Evolutionary conservation across 2,113 vertebrate genomes (phyloP), one percentile per base, ranked within the genome.

Genomic region (Gavialis gangeticus): DNA sequence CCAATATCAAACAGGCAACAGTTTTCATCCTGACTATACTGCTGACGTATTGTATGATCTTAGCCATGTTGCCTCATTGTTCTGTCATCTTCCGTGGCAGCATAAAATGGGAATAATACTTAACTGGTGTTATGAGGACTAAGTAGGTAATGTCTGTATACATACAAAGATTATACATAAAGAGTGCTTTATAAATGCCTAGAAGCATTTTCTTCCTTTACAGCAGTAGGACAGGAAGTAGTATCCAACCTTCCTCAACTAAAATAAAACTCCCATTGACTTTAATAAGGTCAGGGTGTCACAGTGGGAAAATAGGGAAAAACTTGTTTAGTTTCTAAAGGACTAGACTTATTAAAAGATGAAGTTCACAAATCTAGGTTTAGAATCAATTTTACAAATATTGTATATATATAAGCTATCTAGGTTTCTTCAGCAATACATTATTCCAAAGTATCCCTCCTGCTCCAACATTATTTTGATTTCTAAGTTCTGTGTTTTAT

Each of bases 1-100:
- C 88, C 93, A 80, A 84, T 84, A 91, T 94, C 81, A 91, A 91
- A 96, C 62, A 37, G 66, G 77, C 75, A 0, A 5, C 64, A 91
- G 84, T 89, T 91, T 60, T 75, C 63, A 86, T 88, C 89, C 75
- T 79, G 58, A 17, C 71, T 84, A 60, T 56, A 2, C 60, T 86
- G 82, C 82, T 87, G 66, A 84, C 73, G 16, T 57, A 25, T 57
- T 88, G 37, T 5, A 3, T 87, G n/a, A 59, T 86, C 54, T 73
- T 66, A 27, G 77, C 71, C n/a, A 83, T 90, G 91, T 25, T 46
- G 46, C 46, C 46, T 46, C 46, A 46, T 46, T 46, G 7, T 46
- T 46, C 46, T 46, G 46, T 46, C 46, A 46, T 6, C 46, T 46
- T 46, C 46, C 46, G 46, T 46, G 46, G 46, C 46, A 46, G 46